Conservation (phyloP, 2,888 invertebrate species). For the Lamellibrachia satsuma region DNA sequence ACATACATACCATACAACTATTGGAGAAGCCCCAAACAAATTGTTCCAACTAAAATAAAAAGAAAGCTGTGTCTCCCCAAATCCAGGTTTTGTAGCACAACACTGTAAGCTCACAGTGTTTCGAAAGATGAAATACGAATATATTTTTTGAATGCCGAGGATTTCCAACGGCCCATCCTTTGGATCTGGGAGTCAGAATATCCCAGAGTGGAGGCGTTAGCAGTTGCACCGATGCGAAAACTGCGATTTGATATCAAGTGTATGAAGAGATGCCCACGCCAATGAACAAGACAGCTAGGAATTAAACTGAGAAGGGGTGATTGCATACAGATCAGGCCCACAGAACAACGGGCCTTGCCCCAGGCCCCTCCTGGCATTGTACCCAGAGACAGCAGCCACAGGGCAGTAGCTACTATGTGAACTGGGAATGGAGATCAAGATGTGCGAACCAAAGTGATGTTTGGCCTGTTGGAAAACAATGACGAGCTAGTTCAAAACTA, state of each 20-base stretch:
- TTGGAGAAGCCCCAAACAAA: too few species aligned
- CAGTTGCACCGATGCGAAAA: not conserved
- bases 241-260: not conserved
- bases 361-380: not conserved
- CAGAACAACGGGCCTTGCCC: not conserved
- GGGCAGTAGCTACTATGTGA: not conserved
- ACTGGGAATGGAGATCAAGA: not conserved
- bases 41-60: too few species aligned
- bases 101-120: not conserved
- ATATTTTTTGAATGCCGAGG: not conserved
- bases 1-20: too few species aligned
- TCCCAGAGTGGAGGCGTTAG: not conserved
- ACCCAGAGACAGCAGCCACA: not conserved
- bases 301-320: not conserved
- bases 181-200: not conserved
- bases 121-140: not conserved
- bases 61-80: not conserved
- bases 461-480: not conserved
- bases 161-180: slow-evolving; percentile 17
- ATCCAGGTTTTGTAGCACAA: not conserved
- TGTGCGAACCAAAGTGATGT: not conserved
- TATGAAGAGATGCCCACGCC: not conserved
- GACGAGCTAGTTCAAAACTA: not conserved
- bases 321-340: not conserved
- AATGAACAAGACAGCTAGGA: not conserved